phyloP scores from a whole-genome alignment of 2,797 vertebrate species.

The Tenualosa ilisha region DNA sequence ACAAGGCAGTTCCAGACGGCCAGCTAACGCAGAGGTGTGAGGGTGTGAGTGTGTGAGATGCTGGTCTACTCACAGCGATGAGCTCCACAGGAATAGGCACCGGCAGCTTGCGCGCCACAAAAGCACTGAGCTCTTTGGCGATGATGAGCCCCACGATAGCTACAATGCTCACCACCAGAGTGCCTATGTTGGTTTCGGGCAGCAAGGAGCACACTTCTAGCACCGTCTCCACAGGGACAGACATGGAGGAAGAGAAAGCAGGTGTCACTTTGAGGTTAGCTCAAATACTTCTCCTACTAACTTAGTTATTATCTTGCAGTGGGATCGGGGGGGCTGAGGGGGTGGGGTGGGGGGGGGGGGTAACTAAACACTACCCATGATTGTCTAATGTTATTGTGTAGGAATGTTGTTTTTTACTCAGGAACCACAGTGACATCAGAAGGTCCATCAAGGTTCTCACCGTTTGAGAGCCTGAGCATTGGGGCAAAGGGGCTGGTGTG shows the following conservation, averaged over 20 bases:
- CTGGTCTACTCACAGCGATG: slow-evolving; percentile 74
- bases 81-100: slow-evolving; percentile 90
- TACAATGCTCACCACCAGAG: slow-evolving; percentile 81
- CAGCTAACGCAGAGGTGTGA: too few relatives aligned
- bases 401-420: too few relatives aligned
- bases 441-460: not conserved
- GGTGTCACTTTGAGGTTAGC: not conserved
- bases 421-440: too few relatives aligned
- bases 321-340: too few relatives aligned
- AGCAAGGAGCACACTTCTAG: slow-evolving; percentile 80
- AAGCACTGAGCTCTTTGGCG: slow-evolving; percentile 84
- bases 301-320: too few relatives aligned
- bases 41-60: too few relatives aligned
- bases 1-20: not conserved
- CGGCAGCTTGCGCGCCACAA: slow-evolving; percentile 74
- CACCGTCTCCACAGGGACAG: slow-evolving; percentile 73
- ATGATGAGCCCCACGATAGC: slow-evolving; percentile 78
- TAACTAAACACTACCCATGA: not conserved
- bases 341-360: too few relatives aligned
- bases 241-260: not conserved
- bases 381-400: too few relatives aligned
- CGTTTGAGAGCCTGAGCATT: slow-evolving; percentile 26
- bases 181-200: slow-evolving; percentile 78
- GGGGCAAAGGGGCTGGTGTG: slow-evolving; percentile 39
- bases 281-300: too few relatives aligned